A percentile compares a stretch with the other conserved stretches of the same genome.
Conservation (phyloP, 2,797 vertebrate genomes). For the Clarias laeviceps region DNA sequence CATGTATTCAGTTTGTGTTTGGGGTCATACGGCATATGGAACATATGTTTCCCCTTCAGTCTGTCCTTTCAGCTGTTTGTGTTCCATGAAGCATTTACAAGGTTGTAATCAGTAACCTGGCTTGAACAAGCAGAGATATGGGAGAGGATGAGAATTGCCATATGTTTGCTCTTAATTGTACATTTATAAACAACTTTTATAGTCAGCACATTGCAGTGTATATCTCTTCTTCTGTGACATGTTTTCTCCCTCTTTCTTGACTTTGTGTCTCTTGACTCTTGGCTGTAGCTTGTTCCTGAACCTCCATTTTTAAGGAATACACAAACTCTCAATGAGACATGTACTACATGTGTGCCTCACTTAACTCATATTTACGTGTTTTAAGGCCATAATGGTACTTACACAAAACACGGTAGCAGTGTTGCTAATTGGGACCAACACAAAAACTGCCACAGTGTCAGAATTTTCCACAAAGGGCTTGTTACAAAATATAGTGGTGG, state of each 20-base stretch:
- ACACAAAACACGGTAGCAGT: not conserved
- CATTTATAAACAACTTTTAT: not conserved
- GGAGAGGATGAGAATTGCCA: not conserved
- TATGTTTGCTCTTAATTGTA: constrained; percentile 1
- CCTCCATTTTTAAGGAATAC: not conserved
- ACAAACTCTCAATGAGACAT: not conserved
- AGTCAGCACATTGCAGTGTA: not conserved
- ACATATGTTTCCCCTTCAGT: not conserved
- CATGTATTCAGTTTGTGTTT: constrained; percentile 16
- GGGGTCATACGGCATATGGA: constrained; percentile 8
- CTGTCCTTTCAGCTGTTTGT: constrained; percentile 28
- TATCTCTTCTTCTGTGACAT: not conserved
- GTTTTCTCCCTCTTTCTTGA: not conserved
- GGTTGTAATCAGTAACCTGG: constrained; percentile 15
- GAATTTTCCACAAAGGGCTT: not conserved
- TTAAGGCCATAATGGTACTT: not conserved
- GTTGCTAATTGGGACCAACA: not conserved
- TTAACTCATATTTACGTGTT: not conserved
- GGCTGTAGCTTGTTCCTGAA: not conserved
- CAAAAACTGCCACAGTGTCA: not conserved
- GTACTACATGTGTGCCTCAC: not conserved
- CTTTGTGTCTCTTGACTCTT: not conserved
- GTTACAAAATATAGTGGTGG: too few relatives aligned
- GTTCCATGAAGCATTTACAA: constrained; percentile 13
- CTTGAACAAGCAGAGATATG: not conserved